Base-by-base conservation (phyloP, 1,140 invertebrate genomes). In the Orius insidiosus region DNA sequence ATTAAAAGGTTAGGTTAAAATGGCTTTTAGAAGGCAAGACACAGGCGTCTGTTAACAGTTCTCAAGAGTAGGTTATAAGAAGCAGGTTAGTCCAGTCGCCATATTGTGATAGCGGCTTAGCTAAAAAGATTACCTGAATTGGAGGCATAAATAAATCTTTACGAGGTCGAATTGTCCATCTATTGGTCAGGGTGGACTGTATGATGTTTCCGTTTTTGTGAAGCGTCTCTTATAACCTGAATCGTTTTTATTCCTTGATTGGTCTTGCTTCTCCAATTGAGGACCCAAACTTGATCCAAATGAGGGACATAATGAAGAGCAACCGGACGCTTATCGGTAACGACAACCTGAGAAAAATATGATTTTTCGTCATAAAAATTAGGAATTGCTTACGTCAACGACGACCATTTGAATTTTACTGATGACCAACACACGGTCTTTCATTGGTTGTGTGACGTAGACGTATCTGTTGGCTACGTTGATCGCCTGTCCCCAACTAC, bases 151-250 rank as follows among this genome's bases (percentile, higher is more conserved):
- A 83, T 18, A 85, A 61, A 47, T 75, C 72, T 50, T 73, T 65
- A 85, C 80, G 43, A 81, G 64, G 63, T 84, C 80, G 60, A 85
- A 84, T 56, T 81, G 77, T 5, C 79, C 78, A 55, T 82, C 78
- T 24, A 85, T 77, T 2, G 81, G 80, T 58, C 79, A 0, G 79
- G 79, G 58, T 85, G 80, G 1, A 85, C 78, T 0, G 78, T 76
- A 56, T 79, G 76, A 57, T 85, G 80, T 58, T 81, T 80, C 49
- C 73, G 68, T 58, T 80, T 79, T 58, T 83, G 74, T 10, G 74
- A 73, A 34, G 78, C 80, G 59, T 83, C 78, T 16, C 80, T 61
- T 50, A 86, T 82, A 7, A 85, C 76, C 54, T 78, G 74, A 43
- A 85, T 69, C 1, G 80, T 85, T 62, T 83, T 83, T 33, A 74